phyloP scores from a whole-genome alignment of 2,113 vertebrate genomes.

The Polypterus senegalus region DNA sequence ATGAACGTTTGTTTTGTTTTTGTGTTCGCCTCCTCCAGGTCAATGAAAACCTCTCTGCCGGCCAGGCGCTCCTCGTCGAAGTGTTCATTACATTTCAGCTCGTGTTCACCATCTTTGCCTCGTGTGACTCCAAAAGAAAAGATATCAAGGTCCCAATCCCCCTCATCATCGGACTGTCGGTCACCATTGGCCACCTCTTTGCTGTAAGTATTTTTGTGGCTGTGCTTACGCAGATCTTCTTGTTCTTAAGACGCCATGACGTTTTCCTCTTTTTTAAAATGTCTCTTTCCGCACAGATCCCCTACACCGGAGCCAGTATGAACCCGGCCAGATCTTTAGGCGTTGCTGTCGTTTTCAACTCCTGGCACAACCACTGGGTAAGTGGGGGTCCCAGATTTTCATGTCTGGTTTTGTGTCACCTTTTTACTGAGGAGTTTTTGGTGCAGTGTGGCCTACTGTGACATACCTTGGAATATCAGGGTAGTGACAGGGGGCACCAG shows the following conservation, averaged over 20 bases:
- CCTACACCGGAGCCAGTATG: constrained; percentile 51
- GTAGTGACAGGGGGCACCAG: no score
- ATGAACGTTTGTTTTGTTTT: not conserved
- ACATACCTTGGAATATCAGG: no score
- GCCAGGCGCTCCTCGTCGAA: constrained; percentile 19
- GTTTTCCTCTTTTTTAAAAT: no score
- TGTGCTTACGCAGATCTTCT: not conserved
- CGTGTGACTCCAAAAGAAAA: constrained; percentile 18
- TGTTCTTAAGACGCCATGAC: not conserved
- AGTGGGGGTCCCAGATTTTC: not conserved
- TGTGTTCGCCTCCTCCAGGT: constrained; percentile 5
- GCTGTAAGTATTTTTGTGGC: constrained; percentile 14
- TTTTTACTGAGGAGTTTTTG: no score
- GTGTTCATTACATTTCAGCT: constrained; percentile 17
- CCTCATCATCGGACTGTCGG: constrained; percentile 19
- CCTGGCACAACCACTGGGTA: constrained; percentile 50
- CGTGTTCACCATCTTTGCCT: constrained; percentile 22
- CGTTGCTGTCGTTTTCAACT: constrained; percentile 35
- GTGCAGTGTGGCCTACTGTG: not conserved
- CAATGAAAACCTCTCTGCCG: constrained; percentile 5
- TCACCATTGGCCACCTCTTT: constrained; percentile 20
- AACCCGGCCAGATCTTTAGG: constrained; percentile 49
- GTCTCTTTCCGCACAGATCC: constrained; percentile 30
- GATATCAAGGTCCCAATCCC: constrained; percentile 18
- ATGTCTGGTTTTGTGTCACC: not conserved